phyloP scores from a whole-genome alignment of 2,113 vertebrate genomes.

The Pica pica region DNA sequence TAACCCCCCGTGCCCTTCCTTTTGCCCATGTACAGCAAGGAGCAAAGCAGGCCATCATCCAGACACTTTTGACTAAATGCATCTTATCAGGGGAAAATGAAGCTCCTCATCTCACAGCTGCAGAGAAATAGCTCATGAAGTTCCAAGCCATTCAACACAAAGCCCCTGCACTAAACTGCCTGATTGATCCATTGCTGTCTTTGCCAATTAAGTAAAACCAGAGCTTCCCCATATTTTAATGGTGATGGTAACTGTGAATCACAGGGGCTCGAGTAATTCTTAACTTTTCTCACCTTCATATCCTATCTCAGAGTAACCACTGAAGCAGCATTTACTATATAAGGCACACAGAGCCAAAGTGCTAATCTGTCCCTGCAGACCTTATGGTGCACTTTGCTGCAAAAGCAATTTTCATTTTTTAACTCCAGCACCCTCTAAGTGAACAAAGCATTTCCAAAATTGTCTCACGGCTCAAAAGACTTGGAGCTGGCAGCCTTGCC shows the following conservation, averaged over 20 bases:
- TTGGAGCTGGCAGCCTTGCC: background rate
- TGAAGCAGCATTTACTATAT: conserved; percentile 44
- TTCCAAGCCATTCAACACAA: background rate
- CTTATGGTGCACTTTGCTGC: conserved; percentile 36
- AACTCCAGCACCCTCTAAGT: conserved; percentile 44
- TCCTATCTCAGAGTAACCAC: conserved; percentile 28
- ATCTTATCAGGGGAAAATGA: background rate
- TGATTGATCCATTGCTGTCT: background rate
- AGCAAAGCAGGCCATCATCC: background rate
- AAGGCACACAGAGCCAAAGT: conserved; percentile 30
- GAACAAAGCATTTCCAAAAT: conserved; percentile 22
- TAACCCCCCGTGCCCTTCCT: background rate
- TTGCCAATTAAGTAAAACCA: conserved; percentile 24
- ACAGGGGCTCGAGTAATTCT: background rate
- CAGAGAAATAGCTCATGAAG: background rate
- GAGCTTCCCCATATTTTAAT: background rate
- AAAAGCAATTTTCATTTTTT: conserved; percentile 63
- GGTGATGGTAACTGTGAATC: background rate
- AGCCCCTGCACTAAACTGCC: background rate
- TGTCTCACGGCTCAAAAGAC: background rate
- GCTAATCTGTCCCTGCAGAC: conserved; percentile 63
- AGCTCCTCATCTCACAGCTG: background rate
- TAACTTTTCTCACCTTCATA: conserved; percentile 47
- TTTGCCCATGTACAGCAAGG: background rate
- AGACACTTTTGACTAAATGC: background rate